Base-by-base conservation (phyloP, 2,797 vertebrate species). In the Menidia menidia region DNA sequence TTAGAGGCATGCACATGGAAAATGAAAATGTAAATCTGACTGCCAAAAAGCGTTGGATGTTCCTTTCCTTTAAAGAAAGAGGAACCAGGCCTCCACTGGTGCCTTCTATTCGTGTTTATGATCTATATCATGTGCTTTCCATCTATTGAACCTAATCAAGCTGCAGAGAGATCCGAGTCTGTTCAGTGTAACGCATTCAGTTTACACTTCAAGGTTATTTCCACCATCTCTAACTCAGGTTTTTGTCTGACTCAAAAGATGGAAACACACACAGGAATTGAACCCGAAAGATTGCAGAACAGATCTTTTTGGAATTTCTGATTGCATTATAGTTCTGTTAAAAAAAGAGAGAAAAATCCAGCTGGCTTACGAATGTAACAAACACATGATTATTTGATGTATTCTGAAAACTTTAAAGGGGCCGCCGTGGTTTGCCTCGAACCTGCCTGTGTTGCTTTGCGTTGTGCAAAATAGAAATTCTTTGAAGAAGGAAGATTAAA, bases 401-500 rank as follows among this genome's bases (percentile, higher is more conserved):
- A 39, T 39, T 39, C 10, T 39, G 35, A 39, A 10, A 7, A 39
- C 35, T 39, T 39, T 39, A 7, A 39, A 39, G 5, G 35, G 10
- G 35, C 35, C 6, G 35, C 87, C 69, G 88, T 86, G 79, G 56
- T 88, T 87, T 42, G 78, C 78, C 81, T 89, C 77, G 76, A 84
- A 87, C 85, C 78, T 80, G 78, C 87, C 82, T 86, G 82, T 68
- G 54, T 59, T 77, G 68, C 64, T 85, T 86, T 77, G 81, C 88
- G 80, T 79, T 63, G 83, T 78, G 81, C 73, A 77, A 80, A 51
- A 33, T 65, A 56, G 78, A 78, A 77, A 73, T 76, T 83, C 87
- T 94, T 93, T 93, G 90, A 93, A 92, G 90, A 88, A 83, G 77
- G 71, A 25, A 89, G 85, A 94, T 94, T 92, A 92, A 90, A 93